These are phyloP conservation scores for Pseudachorutes palmiensis DNA, from an alignment of 1,140 invertebrate species.

Conservation along the genomic window DNA sequence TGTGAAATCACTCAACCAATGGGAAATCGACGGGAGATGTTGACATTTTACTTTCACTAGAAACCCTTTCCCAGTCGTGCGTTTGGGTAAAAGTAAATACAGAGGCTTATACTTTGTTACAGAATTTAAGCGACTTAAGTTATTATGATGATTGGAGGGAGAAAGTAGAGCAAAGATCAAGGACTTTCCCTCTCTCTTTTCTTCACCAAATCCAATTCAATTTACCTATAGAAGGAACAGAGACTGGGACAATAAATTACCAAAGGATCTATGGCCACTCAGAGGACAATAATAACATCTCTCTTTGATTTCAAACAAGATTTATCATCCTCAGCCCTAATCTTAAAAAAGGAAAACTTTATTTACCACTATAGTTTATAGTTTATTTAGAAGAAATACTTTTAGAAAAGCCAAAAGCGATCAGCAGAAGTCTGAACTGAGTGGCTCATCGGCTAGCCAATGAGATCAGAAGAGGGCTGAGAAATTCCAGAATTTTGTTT, in stretches of 20 bases:
- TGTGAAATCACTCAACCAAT: background rate
- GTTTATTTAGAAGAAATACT: background rate
- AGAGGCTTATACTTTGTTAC: no score
- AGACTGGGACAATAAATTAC: background rate
- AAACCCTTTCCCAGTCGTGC: no score
- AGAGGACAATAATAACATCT: conserved; percentile 5
- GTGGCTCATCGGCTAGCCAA: no score
- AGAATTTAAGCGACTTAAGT: no score
- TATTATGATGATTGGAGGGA: background rate
- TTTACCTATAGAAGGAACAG: conserved; percentile 2
- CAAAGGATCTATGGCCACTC: conserved; percentile 1
- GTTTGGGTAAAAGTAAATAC: no score
- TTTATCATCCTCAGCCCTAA: no score
- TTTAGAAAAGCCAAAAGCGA: background rate
- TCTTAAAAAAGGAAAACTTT: no score
- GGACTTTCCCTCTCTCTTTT: background rate
- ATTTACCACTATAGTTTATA: background rate
- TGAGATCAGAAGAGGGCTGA: background rate
- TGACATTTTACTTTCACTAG: background rate
- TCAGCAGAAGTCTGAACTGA: background rate
- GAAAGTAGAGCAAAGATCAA: conserved; percentile 9
- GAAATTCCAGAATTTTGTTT: background rate
- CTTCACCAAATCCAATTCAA: conserved; percentile 9
- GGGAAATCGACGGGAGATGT: background rate
- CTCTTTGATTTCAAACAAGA: background rate